Percentiles rank a stretch among this genome's conserved stretches.
Conservation (phyloP, 2,888 invertebrate species). For the Stenoptilia bipunctidactyla region DNA sequence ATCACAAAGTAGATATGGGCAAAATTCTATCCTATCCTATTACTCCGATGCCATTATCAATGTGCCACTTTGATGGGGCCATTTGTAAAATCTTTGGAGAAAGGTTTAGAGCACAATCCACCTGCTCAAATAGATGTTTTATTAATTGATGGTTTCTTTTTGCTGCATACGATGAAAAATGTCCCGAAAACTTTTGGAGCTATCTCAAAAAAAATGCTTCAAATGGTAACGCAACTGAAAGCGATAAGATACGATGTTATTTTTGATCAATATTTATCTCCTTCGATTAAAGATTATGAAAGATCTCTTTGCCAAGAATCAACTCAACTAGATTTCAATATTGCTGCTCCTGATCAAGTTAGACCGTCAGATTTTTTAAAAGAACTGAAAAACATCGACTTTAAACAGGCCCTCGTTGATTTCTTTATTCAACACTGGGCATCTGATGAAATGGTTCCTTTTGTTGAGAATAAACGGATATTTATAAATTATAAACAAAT, state of each 20-base stretch:
- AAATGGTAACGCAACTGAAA: constrained; percentile 3
- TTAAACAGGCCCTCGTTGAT: constrained; percentile 7
- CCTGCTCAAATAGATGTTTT: too few relatives aligned
- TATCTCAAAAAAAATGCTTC: background rate
- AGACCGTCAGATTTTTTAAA: constrained; percentile 7
- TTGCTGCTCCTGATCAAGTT: constrained; percentile 7
- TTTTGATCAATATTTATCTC: constrained; percentile 7
- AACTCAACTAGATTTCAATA: constrained; percentile 1
- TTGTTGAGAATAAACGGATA: constrained; percentile 5
- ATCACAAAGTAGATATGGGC: constrained; percentile 16
- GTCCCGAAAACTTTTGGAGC: constrained; percentile 4
- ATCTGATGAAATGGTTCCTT: constrained; percentile 10
- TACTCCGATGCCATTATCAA: constrained; percentile 15
- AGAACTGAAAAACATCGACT: constrained; percentile 7
- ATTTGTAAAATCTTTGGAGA: too few relatives aligned
- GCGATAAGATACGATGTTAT: constrained; percentile 5
- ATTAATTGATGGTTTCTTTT: constrained; percentile 21
- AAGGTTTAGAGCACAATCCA: too few relatives aligned
- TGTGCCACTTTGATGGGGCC: constrained; percentile 22
- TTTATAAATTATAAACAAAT: constrained; percentile 4
- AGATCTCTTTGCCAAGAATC: background rate
- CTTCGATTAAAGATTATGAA: constrained; percentile 10
- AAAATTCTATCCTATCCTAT: constrained; percentile 15
- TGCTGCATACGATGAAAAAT: constrained; percentile 20
- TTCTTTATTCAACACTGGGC: constrained; percentile 20